Base-by-base conservation (phyloP, 2,797 vertebrate species). In the Clarias pachynema region DNA sequence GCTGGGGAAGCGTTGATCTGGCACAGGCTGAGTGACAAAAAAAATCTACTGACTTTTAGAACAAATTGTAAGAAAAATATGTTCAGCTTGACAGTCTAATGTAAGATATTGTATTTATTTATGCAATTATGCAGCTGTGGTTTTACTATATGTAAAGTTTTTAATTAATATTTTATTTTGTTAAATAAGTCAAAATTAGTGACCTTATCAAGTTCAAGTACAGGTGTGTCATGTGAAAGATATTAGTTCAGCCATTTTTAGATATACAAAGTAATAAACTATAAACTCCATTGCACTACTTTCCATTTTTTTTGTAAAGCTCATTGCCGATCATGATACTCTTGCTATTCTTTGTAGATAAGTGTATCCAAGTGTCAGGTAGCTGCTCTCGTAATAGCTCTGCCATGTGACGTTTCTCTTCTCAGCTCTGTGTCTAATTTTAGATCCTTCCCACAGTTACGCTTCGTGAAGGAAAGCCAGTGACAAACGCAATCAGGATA, bases 381-480 rank as follows among this genome's bases (percentile, higher is more conserved):
- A 87, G 88, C 87, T 89, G 88, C 78, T 75, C 63, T 79, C 79
- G 83, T 87, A 86, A 84, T 88, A 91, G 86, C 31, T 37, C 56
- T 59, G 65, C 81, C 91, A 90, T 88, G 91, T 90, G 90, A 91
- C 88, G 79, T 22, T 75, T 20, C 88, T 88, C 90, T 89, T 87
- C 84, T 79, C 85, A 88, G 91, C 90, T 91, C 93, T 87, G 84
- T 86, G 91, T 87, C 85, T 95, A 95, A 94, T 94, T 90, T 93
- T 94, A 94, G 86, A 88, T 77, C 24, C 31, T 84, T 40, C 73
- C 86, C 68, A 8, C 90, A 90, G 89, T 91, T 91, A 87, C 70
- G 53, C 93, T 94, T 90, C 91, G 91, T 87, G 87, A 88, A 57
- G 70, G 65, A 87, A 83, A 62, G 80, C 69, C 74, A 83, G 26